Evolutionary conservation across 1,140 invertebrate genomes (phyloP), one percentile per base, ranked within the genome.

Genomic region (Calliopsis andreniformis): DNA sequence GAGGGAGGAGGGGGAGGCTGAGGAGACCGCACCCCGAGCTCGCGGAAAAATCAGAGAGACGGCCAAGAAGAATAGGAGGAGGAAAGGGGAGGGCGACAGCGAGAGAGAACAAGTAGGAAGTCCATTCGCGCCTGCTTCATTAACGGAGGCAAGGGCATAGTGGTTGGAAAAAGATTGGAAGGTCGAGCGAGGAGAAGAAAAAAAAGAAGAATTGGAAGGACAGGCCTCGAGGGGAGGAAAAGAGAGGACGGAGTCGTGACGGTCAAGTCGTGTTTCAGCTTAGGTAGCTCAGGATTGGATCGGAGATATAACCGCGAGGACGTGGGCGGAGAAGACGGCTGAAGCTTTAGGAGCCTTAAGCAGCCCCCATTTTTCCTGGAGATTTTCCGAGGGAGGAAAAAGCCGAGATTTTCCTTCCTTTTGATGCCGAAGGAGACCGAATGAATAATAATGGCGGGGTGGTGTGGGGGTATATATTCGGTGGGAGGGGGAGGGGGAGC

Each of bases 101-200:
- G 10, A 25, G 56, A 77, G 49, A 23, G 49, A 23, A 20, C 32
- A 56, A 69, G 32, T 35, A 71, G 53, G 47, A 76, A 59, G 67
- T 70, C 32, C 35, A 70, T 76, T 70, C 66, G 49, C 42, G 78
- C 49, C 61, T 78, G 81, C 70, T 77, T 83, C 70, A 68, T 80
- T 83, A 83, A 83, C 70, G 69, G 56, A 49, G 71, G 69, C 58
- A 80, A 71, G 72, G 78, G 51, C 61, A 77, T 51, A 32, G 69
- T 23, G 76, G 61, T 58, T 66, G 61, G n/a, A 73, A 69, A 58
- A 63, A 49, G 56, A 70, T 63, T 62, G 67, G 62, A 75, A 79
- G 73, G 81, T 86, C 79, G 76, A 78, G 77, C 70, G 25, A 45
- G 39, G 67, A 81, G 16, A 47, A 25, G 53, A 35, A 43, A 63